These are phyloP conservation scores for Acronicta psi DNA, from an alignment of 2,888 invertebrate species.

Conservation along the genomic window DNA sequence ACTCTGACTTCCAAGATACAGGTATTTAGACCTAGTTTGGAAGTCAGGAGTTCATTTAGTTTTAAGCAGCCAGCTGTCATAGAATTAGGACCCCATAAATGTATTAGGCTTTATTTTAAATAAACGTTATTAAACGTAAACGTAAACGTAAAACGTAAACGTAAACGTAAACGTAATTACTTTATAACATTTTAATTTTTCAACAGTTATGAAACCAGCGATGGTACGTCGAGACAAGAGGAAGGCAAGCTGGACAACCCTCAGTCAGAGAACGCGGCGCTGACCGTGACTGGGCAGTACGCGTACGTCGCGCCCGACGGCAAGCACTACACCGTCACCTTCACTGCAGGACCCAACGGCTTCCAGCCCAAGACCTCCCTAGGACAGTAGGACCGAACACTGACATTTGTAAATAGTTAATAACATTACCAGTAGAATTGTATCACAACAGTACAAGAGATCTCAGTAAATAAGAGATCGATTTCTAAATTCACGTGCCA, in stretches of 20 bases:
- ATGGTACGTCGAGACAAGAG: constrained; percentile 91
- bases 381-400: constrained; percentile 70
- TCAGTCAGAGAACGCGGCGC: constrained; percentile 90
- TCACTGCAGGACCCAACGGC: constrained; percentile 90
- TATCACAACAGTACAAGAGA: constrained; percentile 58
- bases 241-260: constrained; percentile 91
- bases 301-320: constrained; percentile 91
- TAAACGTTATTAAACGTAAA: too few relatives aligned
- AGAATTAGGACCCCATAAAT: too few relatives aligned
- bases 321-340: constrained; percentile 90
- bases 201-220: constrained; percentile 90
- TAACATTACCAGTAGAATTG: constrained; percentile 49
- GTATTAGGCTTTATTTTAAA: too few relatives aligned
- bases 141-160: too few relatives aligned
- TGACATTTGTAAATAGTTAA: constrained; percentile 58
- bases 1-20: too few relatives aligned
- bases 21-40: too few relatives aligned
- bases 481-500: constrained; percentile 80
- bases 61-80: too few relatives aligned
- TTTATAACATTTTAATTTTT: constrained; percentile 3
- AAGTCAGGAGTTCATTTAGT: too few relatives aligned
- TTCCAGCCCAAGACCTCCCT: constrained; percentile 89
- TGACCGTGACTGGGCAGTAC: constrained; percentile 90
- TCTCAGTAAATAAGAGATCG: constrained; percentile 69
- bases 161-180: too few relatives aligned